A percentile compares a stretch with the other conserved stretches of the same genome.
These are phyloP conservation scores for Homarus gammarus DNA, from an alignment of 2,888 invertebrate genomes.

Conservation along the genomic window DNA sequence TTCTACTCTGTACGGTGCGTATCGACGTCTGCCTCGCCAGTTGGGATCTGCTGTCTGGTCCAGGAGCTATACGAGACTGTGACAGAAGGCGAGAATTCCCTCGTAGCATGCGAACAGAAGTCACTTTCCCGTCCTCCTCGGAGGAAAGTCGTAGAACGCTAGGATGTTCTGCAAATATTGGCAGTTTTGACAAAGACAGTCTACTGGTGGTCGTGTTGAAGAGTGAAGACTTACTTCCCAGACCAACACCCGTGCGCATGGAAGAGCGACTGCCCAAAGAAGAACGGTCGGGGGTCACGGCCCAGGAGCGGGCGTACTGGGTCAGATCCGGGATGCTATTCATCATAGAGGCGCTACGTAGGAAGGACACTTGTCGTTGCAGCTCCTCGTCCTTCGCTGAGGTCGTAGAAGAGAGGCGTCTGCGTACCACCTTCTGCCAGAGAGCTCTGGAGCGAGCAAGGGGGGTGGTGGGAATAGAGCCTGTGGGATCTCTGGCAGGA, in stretches of 20 bases:
- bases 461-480: conserved; percentile 21
- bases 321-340: conserved; percentile 73
- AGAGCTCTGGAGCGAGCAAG: conserved; percentile 29
- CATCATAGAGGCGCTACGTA: conserved; percentile 71
- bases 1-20: conserved; percentile 48
- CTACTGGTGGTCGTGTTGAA: conserved; percentile 38
- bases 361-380: conserved; percentile 68
- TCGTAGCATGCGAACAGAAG: background rate
- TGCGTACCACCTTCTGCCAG: conserved; percentile 36
- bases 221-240: conserved; percentile 57
- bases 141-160: conserved; percentile 41
- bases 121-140: conserved; percentile 33
- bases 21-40: conserved; percentile 44
- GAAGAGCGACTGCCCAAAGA: conserved; percentile 38
- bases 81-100: conserved; percentile 33
- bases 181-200: conserved; percentile 28
- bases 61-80: conserved; percentile 11
- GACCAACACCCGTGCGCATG: background rate
- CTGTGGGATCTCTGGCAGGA: background rate
- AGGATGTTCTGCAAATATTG: conserved; percentile 41
- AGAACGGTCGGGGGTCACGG: conserved; percentile 22
- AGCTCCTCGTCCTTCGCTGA: conserved; percentile 46
- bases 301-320: conserved; percentile 69
- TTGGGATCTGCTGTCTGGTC: conserved; percentile 6
- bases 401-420: background rate